Evolutionary conservation across 2,797 vertebrate species (phyloP).

Genomic region (Falco cherrug): DNA sequence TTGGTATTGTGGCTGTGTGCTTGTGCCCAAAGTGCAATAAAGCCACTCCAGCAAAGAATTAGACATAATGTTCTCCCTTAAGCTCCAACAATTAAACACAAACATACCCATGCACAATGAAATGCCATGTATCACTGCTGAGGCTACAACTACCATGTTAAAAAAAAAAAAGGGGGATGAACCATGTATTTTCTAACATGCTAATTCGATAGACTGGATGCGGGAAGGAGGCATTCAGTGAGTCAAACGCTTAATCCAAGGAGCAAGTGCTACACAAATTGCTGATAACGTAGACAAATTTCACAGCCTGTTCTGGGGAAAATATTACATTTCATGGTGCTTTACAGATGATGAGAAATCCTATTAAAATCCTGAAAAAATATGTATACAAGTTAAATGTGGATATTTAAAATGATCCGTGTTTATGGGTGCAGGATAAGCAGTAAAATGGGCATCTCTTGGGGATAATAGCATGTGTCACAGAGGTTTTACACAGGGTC

Average conservation of each 20-base stretch:
- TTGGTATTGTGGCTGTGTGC: not conserved
- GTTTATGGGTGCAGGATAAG: not conserved
- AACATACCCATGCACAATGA: not conserved
- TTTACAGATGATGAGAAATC: conserved; percentile 35
- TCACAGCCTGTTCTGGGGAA: conserved; percentile 23
- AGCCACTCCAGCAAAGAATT: not conserved
- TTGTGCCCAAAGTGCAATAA: not conserved
- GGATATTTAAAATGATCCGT: not conserved
- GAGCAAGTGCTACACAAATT: conserved; percentile 26
- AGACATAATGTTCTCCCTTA: not conserved
- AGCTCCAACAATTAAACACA: not conserved
- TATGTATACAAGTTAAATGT: not conserved
- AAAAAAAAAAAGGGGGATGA: not conserved
- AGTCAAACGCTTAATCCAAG: not conserved
- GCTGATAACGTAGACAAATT: conserved; percentile 54
- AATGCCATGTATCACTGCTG: not conserved
- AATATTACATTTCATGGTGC: conserved; percentile 40
- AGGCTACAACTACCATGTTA: not conserved
- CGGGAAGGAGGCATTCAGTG: not conserved
- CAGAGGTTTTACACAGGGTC: not conserved
- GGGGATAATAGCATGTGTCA: not conserved
- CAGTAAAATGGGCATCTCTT: not conserved
- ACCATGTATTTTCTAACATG: not conserved
- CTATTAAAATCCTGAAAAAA: conserved; percentile 6
- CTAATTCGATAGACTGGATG: not conserved